These are phyloP conservation scores for Epinotia demarniana DNA, from an alignment of 2,888 invertebrate species.

Conservation along the genomic window DNA sequence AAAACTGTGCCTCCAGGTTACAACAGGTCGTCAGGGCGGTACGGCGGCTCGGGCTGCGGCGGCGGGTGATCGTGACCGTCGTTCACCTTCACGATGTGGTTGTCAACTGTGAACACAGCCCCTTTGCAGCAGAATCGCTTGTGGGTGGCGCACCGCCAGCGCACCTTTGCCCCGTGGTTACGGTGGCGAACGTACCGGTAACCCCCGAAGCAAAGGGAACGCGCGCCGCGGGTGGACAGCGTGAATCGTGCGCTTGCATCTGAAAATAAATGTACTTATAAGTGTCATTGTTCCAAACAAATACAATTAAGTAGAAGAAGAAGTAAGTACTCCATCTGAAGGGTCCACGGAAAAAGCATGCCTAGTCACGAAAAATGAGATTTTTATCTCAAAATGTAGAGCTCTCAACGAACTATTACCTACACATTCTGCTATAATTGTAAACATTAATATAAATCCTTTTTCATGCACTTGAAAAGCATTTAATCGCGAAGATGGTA, in stretches of 20 bases:
- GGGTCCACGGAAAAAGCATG: too few relatives aligned
- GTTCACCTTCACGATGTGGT: slow-evolving; percentile 48
- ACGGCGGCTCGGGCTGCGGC: neutral
- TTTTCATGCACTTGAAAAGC: too few relatives aligned
- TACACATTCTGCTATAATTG: too few relatives aligned
- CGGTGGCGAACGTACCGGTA: slow-evolving; percentile 56
- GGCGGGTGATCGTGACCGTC: slow-evolving; percentile 48
- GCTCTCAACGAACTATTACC: too few relatives aligned
- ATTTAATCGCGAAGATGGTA: too few relatives aligned
- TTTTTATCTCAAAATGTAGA: too few relatives aligned
- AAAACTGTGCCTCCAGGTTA: slow-evolving; percentile 7
- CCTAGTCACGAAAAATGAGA: too few relatives aligned
- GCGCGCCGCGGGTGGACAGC: slow-evolving; percentile 52
- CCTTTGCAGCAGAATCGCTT: slow-evolving; percentile 58
- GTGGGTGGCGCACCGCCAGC: slow-evolving; percentile 61
- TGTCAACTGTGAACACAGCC: slow-evolving; percentile 51
- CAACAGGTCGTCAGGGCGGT: neutral
- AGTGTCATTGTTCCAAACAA: neutral
- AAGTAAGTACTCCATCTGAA: neutral
- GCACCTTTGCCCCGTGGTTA: slow-evolving; percentile 52
- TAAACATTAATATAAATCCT: too few relatives aligned
- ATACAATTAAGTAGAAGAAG: neutral
- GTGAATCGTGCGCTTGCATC: slow-evolving; percentile 50
- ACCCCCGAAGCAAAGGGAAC: slow-evolving; percentile 51
- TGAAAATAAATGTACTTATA: slow-evolving; percentile 35